Conservation (phyloP, 1,140 invertebrate genomes). For the Mamestra configurata region DNA sequence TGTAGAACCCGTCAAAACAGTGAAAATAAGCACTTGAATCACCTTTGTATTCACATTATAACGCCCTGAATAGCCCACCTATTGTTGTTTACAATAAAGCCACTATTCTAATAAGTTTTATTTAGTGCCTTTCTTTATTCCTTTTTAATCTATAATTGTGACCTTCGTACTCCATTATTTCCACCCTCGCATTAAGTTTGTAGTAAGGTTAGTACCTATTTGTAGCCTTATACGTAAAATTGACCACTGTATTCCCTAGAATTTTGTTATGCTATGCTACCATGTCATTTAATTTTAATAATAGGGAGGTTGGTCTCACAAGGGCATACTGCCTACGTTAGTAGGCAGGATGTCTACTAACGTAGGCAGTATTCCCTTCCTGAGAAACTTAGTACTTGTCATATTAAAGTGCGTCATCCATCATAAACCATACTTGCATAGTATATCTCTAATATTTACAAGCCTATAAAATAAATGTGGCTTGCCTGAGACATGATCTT, state of each 20-base stretch:
- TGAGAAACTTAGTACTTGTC: background rate
- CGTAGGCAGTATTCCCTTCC: too few relatives aligned
- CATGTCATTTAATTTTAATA: background rate
- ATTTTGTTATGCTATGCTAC: background rate
- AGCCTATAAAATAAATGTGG: background rate
- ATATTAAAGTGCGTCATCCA: conserved; percentile 16
- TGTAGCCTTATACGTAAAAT: background rate
- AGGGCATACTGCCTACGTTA: background rate
- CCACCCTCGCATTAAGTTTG: background rate
- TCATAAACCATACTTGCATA: background rate
- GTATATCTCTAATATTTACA: background rate
- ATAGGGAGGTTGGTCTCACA: background rate
- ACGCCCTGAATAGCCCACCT: conserved; percentile 31
- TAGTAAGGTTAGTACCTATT: background rate
- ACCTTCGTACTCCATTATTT: background rate
- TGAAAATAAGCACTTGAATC: conserved; percentile 32
- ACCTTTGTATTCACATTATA: conserved; percentile 38
- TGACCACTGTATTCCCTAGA: background rate
- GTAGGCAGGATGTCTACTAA: too few relatives aligned
- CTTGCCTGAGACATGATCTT: too few relatives aligned
- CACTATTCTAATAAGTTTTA: conserved; percentile 25
- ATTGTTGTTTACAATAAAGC: conserved; percentile 38
- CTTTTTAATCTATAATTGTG: conserved; percentile 1
- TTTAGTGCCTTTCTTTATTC: conserved; percentile 28
- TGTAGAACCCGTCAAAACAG: background rate